Evolutionary conservation across 2,113 vertebrate species (phyloP).

Genomic region (Odontophorus gujanensis): DNA sequence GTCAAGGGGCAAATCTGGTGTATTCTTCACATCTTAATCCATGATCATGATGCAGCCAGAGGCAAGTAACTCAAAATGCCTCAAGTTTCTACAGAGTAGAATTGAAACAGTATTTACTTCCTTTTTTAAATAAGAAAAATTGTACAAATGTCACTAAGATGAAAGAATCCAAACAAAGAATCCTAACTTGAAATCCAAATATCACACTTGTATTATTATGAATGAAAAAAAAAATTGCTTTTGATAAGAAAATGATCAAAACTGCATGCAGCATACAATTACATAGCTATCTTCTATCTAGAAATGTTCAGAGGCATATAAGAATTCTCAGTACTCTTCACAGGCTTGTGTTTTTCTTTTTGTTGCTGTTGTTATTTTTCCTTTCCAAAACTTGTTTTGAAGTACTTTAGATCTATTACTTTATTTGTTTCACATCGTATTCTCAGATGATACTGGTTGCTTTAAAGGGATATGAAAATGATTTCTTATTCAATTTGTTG

Average conservation of each 20-base stretch:
- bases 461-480: not conserved
- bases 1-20: not conserved
- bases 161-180: not conserved
- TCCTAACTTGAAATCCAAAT: not conserved
- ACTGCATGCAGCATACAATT: not conserved
- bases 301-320: not conserved
- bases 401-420: not conserved
- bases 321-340: not conserved
- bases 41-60: not conserved
- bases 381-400: not conserved
- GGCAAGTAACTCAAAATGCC: not conserved
- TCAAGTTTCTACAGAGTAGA: not conserved
- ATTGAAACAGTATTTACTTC: not conserved
- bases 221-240: not conserved
- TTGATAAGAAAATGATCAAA: not conserved
- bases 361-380: not conserved
- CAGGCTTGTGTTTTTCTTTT: not conserved
- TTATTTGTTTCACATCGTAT: not conserved
- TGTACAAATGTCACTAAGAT: not conserved
- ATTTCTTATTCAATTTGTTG: not conserved
- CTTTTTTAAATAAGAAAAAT: not conserved
- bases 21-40: not conserved
- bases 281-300: not conserved
- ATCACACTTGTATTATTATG: not conserved
- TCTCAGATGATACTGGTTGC: not conserved